Percentiles rank a stretch among this genome's conserved stretches.
Conservation (phyloP, 1,140 invertebrate species). For the Ips nitidus region DNA sequence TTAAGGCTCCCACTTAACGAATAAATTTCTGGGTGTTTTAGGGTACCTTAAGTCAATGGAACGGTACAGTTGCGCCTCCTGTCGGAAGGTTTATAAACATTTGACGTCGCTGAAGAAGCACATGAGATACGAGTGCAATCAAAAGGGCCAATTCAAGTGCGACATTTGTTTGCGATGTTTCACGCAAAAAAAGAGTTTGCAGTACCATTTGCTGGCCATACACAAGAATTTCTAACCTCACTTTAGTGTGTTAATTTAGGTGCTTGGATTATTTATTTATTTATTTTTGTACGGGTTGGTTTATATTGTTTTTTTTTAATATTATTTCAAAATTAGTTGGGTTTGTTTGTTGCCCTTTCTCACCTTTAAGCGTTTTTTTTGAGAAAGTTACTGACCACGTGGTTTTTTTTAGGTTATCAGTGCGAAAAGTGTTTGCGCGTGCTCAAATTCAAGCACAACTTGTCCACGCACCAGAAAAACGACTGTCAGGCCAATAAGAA, state of each 20-base stretch:
- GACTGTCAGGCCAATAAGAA: constrained; percentile 8
- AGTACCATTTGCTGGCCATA: constrained; percentile 52
- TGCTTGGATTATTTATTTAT: not conserved
- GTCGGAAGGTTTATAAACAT: constrained; percentile 60
- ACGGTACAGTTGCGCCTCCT: constrained; percentile 42
- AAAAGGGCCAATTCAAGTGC: constrained; percentile 54
- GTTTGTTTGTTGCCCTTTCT: too few relatives aligned
- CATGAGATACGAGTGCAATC: constrained; percentile 67
- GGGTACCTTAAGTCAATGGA: constrained; percentile 21
- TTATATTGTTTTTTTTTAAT: not conserved
- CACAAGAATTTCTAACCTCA: constrained; percentile 19
- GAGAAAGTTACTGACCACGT: too few relatives aligned
- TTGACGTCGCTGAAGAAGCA: constrained; percentile 60
- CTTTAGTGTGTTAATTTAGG: not conserved
- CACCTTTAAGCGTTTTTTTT: too few relatives aligned
- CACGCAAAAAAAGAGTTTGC: constrained; percentile 47
- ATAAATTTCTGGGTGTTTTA: constrained; percentile 9
- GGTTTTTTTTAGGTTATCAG: constrained; percentile 1
- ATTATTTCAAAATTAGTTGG: not conserved
- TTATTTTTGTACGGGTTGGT: not conserved
- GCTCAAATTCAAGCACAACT: constrained; percentile 40
- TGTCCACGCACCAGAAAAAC: constrained; percentile 19
- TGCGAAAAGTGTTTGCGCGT: constrained; percentile 26
- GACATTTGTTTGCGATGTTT: constrained; percentile 45
- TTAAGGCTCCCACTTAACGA: too few relatives aligned